These are phyloP conservation scores for Chelonoidis abingdonii DNA, from an alignment of 2,113 vertebrate genomes.

Conservation along the genomic window DNA sequence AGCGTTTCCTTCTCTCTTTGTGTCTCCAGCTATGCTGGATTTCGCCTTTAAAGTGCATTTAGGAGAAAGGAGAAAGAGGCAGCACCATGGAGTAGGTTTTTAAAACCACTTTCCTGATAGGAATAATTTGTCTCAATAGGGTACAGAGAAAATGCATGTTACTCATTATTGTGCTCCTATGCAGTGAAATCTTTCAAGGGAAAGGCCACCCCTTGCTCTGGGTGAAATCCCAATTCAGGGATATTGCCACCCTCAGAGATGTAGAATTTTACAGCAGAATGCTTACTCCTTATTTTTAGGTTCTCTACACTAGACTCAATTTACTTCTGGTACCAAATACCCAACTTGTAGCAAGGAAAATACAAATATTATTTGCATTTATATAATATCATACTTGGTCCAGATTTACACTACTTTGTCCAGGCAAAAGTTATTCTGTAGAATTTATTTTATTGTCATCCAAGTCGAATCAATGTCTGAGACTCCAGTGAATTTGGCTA, in stretches of 20 bases:
- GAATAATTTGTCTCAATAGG: not conserved
- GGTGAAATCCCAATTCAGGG: not conserved
- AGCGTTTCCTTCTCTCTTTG: not conserved
- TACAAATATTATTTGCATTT: not conserved
- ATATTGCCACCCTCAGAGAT: not conserved
- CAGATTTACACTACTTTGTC: not conserved
- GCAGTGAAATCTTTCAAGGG: not conserved
- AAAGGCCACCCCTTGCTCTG: not conserved
- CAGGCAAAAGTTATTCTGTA: accelerated
- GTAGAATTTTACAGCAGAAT: not conserved
- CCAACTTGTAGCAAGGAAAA: not conserved
- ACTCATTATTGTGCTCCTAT: not conserved
- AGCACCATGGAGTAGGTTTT: not conserved
- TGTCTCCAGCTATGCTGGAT: not conserved
- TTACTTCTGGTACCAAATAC: not conserved
- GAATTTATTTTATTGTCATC: not conserved
- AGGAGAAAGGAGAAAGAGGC: not conserved
- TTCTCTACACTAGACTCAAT: not conserved
- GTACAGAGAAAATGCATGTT: not conserved
- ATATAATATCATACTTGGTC: not conserved
- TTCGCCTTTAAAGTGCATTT: not conserved
- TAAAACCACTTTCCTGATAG: not conserved
- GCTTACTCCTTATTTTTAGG: not conserved
- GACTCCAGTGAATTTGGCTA: not conserved
- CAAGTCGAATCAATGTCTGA: accelerated